A percentile compares a stretch with the other conserved stretches of the same genome.
Evolutionary conservation across 2,888 invertebrate species (phyloP).

Genomic region (Notocelia uddmanniana): DNA sequence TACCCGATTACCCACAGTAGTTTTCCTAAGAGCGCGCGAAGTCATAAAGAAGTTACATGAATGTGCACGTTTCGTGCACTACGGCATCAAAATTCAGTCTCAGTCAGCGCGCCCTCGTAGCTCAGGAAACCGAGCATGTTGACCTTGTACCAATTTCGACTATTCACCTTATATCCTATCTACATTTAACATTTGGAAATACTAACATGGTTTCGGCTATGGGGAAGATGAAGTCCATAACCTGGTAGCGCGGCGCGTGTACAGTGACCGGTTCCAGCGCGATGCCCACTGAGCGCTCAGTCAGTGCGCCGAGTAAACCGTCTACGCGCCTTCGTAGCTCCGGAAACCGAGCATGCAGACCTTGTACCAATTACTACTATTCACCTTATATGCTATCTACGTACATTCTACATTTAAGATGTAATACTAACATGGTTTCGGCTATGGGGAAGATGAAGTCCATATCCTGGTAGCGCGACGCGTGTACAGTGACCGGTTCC

Average conservation of each 20-base stretch:
- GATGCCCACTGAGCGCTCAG: conserved; percentile 83
- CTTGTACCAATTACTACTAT: too few relatives aligned
- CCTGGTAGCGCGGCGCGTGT: conserved; percentile 77
- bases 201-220: conserved; percentile 86
- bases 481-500: conserved; percentile 85
- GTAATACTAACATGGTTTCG: conserved; percentile 83
- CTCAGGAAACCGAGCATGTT: neutral
- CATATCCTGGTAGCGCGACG: conserved; percentile 83
- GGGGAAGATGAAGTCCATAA: conserved; percentile 87
- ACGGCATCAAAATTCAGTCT: too few relatives aligned
- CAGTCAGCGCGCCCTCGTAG: neutral
- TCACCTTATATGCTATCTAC: too few relatives aligned
- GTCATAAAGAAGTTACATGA: too few relatives aligned
- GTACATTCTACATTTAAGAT: conserved; percentile 41
- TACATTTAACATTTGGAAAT: neutral
- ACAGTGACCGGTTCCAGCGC: conserved; percentile 87
- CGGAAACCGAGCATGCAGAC: neutral
- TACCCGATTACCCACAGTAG: too few relatives aligned
- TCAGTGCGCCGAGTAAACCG: conserved; percentile 85
- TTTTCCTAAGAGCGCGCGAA: too few relatives aligned
- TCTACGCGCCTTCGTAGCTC: conserved; percentile 69
- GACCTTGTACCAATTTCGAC: too few relatives aligned
- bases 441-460: conserved; percentile 87
- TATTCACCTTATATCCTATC: too few relatives aligned
- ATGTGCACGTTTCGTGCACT: too few relatives aligned